Conservation (phyloP, 2,113 vertebrate species). For the Ictalurus furcatus region DNA sequence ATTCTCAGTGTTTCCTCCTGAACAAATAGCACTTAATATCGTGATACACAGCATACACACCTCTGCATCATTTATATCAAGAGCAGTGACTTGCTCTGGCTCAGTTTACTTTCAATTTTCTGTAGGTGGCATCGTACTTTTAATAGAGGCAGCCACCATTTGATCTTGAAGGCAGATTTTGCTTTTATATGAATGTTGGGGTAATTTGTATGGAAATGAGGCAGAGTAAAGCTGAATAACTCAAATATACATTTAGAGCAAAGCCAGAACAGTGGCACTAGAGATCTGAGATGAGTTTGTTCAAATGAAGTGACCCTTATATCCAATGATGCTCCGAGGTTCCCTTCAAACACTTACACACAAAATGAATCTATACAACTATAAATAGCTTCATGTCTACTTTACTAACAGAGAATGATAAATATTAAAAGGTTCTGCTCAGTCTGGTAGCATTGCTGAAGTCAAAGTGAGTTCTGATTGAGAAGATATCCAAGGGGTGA, state of each 20-base stretch:
- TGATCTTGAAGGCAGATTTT: background rate
- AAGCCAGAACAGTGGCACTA: background rate
- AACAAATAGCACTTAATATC: background rate
- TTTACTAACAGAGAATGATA: background rate
- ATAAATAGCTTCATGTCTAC: background rate
- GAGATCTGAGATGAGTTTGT: background rate
- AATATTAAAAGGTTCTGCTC: background rate
- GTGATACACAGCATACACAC: background rate
- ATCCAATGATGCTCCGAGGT: background rate
- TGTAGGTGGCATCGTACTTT: background rate
- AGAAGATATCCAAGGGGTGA: background rate
- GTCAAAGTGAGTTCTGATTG: background rate
- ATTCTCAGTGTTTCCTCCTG: slow-evolving; percentile 5
- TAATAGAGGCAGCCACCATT: background rate
- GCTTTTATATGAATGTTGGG: background rate
- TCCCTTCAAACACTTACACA: background rate
- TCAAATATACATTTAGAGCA: background rate
- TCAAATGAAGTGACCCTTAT: background rate
- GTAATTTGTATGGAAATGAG: slow-evolving; percentile 15
- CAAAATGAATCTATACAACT: background rate
- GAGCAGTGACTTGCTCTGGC: background rate
- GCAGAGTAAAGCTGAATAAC: background rate
- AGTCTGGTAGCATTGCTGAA: background rate
- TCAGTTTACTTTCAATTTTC: slow-evolving; percentile 16
- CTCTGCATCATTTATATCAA: background rate